Evolutionary conservation across 1,140 invertebrate genomes (phyloP), one percentile per base, ranked within the genome.

Genomic region (Drosophila littoralis): DNA sequence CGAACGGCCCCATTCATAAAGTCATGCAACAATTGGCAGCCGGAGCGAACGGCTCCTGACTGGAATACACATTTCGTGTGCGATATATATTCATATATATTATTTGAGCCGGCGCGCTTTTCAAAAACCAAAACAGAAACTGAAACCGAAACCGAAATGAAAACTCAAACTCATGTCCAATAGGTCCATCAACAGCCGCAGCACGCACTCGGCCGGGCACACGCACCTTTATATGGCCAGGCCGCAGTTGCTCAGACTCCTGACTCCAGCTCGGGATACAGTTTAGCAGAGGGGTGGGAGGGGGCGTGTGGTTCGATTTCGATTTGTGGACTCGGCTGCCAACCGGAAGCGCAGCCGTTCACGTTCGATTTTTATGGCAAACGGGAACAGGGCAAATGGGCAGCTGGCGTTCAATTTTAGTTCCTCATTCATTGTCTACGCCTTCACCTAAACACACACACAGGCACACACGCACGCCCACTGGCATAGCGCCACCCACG

Each of bases 311-410:
- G 69, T 52, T 77, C 51, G 51, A 45, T 28, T 28, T 28, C 22
- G 22, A 28, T 28, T 28, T 28, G 22, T 28, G 28, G 9, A 55
- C 42, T 28, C 58, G 52, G 36, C 58, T 40, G 32, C 54, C 32
- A 45, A 64, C 65, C 80, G 84, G 84, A 89, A 88, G 67, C 70
- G 71, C 74, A 64, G 75, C 43, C 68, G 60, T 78, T 58, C 77
- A 86, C 82, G 83, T 86, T 90, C 84, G 84, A 88, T 88, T 89
- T 88, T 88, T 88, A 88, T 88, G 72, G 83, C 72, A 63, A 61
- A 54, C 58, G 59, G 42, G 38, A 28, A 28, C 22, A 4, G 22
- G 22, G 4, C 42, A n/a, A 55, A 54, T 48, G 10, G 52, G 33
- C 82, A 68, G 38, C 59, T 54, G 61, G 57, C 69, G 67, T 54